Conservation (phyloP, 2,888 invertebrate genomes). For the Oscheius sp. region DNA sequence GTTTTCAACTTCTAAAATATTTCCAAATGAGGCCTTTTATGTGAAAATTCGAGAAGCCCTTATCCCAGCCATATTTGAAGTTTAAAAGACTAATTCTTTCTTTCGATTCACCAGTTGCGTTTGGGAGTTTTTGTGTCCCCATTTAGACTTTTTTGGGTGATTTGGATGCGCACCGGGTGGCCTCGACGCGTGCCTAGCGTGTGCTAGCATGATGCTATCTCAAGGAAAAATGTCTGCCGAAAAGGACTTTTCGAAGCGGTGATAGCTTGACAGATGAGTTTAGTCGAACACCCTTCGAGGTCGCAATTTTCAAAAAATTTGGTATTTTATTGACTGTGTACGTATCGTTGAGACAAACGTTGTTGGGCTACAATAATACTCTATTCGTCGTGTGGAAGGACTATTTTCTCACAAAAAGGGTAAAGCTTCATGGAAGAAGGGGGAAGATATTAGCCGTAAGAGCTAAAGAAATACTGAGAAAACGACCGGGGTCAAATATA, state of each 20-base stretch:
- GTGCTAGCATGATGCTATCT: slow-evolving; percentile 10
- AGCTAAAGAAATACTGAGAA: slow-evolving; percentile 11
- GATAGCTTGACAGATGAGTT: slow-evolving; percentile 28
- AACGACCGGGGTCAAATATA: slow-evolving; percentile 25
- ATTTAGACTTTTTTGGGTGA: too few relatives aligned
- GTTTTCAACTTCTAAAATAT: too few relatives aligned
- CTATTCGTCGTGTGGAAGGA: too few relatives aligned
- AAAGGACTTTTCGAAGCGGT: slow-evolving; percentile 26
- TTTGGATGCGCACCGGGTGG: slow-evolving; percentile 1
- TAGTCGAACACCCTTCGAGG: slow-evolving; percentile 3
- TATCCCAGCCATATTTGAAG: too few relatives aligned
- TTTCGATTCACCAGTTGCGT: too few relatives aligned
- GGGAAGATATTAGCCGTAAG: slow-evolving; percentile 2
- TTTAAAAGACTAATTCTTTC: too few relatives aligned
- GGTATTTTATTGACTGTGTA: too few relatives aligned
- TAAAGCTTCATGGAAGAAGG: slow-evolving; percentile 20
- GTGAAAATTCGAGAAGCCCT: too few relatives aligned
- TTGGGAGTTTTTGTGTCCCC: not conserved
- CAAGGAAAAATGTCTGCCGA: slow-evolving; percentile 20
- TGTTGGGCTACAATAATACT: slow-evolving; percentile 18
- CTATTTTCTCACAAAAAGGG: too few relatives aligned
- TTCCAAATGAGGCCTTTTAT: too few relatives aligned
- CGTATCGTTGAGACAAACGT: too few relatives aligned
- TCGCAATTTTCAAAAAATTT: not conserved
- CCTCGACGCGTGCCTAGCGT: slow-evolving; percentile 6